Evolutionary conservation across 2,113 vertebrate genomes (phyloP).

Genomic region (Neotoma lepida): DNA sequence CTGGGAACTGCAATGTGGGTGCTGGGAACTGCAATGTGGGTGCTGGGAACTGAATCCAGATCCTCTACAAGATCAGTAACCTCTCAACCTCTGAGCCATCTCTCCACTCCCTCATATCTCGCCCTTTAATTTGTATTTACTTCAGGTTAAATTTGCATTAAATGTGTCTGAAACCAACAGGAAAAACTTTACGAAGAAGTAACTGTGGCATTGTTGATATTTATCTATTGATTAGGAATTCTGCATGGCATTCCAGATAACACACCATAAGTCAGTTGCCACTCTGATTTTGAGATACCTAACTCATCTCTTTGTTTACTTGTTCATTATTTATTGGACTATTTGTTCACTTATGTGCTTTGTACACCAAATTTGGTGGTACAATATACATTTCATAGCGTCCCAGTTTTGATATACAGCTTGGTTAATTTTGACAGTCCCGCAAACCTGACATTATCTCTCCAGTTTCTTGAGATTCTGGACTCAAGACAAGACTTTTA

Average conservation of each 20-base stretch:
- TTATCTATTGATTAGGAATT: slow-evolving; percentile 5
- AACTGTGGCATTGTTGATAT: not conserved
- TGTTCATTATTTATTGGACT: not conserved
- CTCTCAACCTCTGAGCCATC: not conserved
- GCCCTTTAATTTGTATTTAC: not conserved
- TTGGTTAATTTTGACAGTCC: not conserved
- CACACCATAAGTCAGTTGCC: not conserved
- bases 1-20: too few species aligned
- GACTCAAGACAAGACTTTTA: not conserved
- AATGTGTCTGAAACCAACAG: not conserved
- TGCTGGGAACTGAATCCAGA: not conserved
- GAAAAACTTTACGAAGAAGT: not conserved
- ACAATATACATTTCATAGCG: slow-evolving; percentile 16
- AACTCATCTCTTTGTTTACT: not conserved
- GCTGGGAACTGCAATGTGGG: too few species aligned
- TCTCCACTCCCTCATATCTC: not conserved
- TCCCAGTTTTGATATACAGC: not conserved
- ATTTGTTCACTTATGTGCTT: not conserved
- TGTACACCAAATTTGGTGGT: slow-evolving; percentile 4
- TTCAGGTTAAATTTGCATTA: not conserved
- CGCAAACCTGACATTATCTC: not conserved
- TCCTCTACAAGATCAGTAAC: not conserved
- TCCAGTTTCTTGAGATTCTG: not conserved
- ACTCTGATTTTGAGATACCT: not conserved
- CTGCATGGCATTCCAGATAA: not conserved